Conservation (phyloP, 1,140 invertebrate species). For the Drosophila parabipectinata region DNA sequence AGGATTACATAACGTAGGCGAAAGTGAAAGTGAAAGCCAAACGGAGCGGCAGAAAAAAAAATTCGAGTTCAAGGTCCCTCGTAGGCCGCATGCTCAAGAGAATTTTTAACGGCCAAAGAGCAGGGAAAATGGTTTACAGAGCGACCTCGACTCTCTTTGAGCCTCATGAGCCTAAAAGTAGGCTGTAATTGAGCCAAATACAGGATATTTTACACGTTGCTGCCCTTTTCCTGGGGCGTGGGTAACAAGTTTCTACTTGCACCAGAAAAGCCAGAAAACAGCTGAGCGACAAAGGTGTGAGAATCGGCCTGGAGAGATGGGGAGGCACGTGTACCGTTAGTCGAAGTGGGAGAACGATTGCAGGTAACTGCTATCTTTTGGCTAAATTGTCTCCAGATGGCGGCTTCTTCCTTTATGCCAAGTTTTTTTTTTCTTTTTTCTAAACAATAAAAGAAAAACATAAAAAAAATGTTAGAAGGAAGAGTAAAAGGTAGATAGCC, state of each 20-base stretch:
- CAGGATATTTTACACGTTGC: neutral
- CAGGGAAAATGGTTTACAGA: neutral
- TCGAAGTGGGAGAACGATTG: constrained; percentile 33
- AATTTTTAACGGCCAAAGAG: constrained; percentile 12
- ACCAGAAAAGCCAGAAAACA: constrained; percentile 59
- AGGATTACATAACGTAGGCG: constrained; percentile 68
- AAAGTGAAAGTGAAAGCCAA: constrained; percentile 48
- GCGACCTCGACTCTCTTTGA: constrained; percentile 1
- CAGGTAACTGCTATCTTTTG: constrained; percentile 33
- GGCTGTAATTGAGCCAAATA: constrained; percentile 62
- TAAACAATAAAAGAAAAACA: constrained; percentile 15
- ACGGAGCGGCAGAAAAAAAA: constrained; percentile 16
- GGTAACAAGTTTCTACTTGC: constrained; percentile 70
- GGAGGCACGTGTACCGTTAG: constrained; percentile 49
- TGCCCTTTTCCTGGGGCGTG: constrained; percentile 45
- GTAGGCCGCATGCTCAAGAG: constrained; percentile 80
- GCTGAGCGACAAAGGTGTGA: constrained; percentile 52
- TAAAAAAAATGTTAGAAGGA: neutral
- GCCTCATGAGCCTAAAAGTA: constrained; percentile 65
- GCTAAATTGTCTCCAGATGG: constrained; percentile 37
- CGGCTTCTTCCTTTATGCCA: constrained; percentile 14
- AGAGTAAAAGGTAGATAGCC: neutral
- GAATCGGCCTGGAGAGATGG: constrained; percentile 15
- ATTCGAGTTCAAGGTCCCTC: constrained; percentile 82
- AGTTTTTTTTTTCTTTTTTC: constrained; percentile 2